These are phyloP conservation scores for Caenorhabditis sp. DNA, from an alignment of 2,888 invertebrate species.

Conservation along the genomic window DNA sequence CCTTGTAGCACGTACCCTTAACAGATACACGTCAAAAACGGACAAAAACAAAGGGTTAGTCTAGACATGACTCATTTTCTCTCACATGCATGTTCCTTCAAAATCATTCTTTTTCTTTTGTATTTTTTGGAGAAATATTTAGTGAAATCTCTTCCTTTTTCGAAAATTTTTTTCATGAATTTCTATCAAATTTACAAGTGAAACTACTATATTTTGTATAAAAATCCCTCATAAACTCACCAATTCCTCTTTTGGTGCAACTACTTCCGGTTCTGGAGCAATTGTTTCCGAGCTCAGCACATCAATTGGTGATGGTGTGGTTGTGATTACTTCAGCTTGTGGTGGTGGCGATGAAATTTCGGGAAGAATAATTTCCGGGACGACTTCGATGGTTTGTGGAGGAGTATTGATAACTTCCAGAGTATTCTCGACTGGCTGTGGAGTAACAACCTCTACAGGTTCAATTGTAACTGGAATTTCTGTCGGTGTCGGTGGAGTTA, in stretches of 20 bases:
- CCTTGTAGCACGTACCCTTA: slow-evolving; percentile 43
- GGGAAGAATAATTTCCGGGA: not conserved
- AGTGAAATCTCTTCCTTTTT: too few species aligned
- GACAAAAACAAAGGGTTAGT: not conserved
- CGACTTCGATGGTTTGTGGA: not conserved
- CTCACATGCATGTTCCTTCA: not conserved
- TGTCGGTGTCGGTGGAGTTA: slow-evolving; percentile 12
- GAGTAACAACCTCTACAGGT: not conserved
- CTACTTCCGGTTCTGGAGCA: not conserved
- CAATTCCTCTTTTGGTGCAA: not conserved
- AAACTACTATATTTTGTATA: too few species aligned
- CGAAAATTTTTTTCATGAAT: too few species aligned
- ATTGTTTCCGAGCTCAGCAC: not conserved
- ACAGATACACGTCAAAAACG: slow-evolving; percentile 10
- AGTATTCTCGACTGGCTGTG: not conserved
- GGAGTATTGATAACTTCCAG: too few species aligned
- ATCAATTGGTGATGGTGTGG: not conserved
- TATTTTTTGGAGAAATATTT: too few species aligned
- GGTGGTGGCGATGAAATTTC: slow-evolving; percentile 8
- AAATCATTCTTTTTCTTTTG: too few species aligned
- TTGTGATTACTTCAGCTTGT: not conserved
- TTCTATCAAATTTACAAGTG: not conserved
- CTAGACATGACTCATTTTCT: not conserved
- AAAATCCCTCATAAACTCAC: not conserved
- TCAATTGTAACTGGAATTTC: not conserved